phyloP scores from a whole-genome alignment of 2,888 invertebrate genomes.

The Diarsia rubi region DNA sequence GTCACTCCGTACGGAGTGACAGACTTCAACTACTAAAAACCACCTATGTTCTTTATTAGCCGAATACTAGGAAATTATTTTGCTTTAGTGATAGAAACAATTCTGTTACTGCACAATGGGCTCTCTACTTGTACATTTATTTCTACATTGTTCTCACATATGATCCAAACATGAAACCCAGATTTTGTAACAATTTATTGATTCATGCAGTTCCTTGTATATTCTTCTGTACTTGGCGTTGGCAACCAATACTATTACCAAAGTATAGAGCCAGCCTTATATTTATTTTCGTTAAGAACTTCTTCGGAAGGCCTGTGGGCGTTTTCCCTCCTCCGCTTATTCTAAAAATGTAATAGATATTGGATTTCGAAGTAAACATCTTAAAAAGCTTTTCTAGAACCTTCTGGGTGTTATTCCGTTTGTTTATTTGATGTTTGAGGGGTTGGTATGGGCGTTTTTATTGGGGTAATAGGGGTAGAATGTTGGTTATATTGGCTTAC shows the following conservation, averaged over 20 bases:
- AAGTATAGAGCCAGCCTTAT: neutral
- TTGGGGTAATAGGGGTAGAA: neutral
- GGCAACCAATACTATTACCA: neutral
- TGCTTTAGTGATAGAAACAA: too few relatives aligned
- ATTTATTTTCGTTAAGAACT: conserved; percentile 21
- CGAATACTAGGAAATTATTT: too few relatives aligned
- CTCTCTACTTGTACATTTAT: too few relatives aligned
- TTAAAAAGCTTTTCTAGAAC: conserved; percentile 18
- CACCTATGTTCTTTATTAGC: too few relatives aligned
- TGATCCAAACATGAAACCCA: too few relatives aligned
- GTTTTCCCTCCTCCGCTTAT: conserved; percentile 13
- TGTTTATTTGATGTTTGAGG: conserved; percentile 41
- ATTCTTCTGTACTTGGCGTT: neutral
- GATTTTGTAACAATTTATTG: too few relatives aligned
- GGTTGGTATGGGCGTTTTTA: conserved; percentile 16
- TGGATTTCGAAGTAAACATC: conserved; percentile 36
- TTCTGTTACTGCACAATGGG: too few relatives aligned
- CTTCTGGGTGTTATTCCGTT: conserved; percentile 14
- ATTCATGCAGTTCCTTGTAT: too few relatives aligned
- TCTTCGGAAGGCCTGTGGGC: conserved; percentile 16
- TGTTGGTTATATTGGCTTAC: neutral
- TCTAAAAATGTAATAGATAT: conserved; percentile 52
- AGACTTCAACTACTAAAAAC: too few relatives aligned
- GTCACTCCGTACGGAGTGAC: too few relatives aligned
- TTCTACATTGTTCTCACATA: too few relatives aligned